Conservation (phyloP, 2,888 invertebrate species). For the Sphaerophoria rueppellii region DNA sequence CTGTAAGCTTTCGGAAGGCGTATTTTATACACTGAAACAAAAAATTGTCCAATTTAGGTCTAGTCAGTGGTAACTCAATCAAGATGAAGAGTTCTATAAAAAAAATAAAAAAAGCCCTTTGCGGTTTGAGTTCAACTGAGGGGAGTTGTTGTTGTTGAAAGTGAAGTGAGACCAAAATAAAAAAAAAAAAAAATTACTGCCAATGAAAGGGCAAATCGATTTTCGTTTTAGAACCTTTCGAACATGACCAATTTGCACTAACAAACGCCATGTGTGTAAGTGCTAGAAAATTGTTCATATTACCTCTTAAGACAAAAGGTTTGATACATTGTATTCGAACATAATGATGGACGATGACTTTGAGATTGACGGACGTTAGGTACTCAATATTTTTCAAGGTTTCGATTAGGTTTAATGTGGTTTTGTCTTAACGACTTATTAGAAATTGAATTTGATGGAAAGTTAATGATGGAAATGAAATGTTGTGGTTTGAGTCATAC, state of each 20-base stretch:
- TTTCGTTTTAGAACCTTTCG: constrained; percentile 42
- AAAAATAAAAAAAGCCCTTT: too few species aligned
- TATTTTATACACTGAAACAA: neutral
- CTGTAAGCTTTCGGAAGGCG: constrained; percentile 12
- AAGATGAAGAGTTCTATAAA: too few species aligned
- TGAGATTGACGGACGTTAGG: neutral
- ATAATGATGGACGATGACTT: neutral
- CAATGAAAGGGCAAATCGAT: constrained; percentile 62
- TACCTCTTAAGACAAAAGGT: constrained; percentile 39
- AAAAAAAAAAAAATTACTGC: constrained; percentile 57
- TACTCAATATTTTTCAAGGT: neutral
- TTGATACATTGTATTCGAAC: constrained; percentile 22
- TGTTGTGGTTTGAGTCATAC: neutral
- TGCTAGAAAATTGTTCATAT: constrained; percentile 2
- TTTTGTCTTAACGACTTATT: constrained; percentile 1
- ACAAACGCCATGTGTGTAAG: constrained; percentile 12
- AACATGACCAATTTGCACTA: constrained; percentile 36
- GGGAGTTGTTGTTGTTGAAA: constrained; percentile 6
- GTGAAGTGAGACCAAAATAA: constrained; percentile 43
- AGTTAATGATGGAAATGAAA: neutral
- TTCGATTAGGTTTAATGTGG: constrained; percentile 36
- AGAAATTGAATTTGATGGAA: neutral
- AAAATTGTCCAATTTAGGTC: neutral
- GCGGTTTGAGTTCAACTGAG: too few species aligned
- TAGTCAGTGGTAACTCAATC: too few species aligned